phyloP scores from a whole-genome alignment of 2,888 invertebrate species.

The Chrysotoxum bicinctum region DNA sequence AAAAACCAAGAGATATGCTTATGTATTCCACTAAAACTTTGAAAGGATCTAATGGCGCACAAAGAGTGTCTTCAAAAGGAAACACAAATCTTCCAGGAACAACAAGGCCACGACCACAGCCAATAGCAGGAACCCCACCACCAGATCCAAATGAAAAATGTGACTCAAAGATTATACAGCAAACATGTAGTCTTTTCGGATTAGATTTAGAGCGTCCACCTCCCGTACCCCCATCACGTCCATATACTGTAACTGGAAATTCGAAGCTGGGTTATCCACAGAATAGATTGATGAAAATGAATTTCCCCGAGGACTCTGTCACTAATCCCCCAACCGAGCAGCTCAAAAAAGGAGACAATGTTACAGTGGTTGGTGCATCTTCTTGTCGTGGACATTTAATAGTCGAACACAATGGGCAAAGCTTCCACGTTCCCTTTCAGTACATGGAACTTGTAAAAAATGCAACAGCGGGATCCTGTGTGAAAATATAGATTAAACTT shows the following conservation, averaged over 20 bases:
- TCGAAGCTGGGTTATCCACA: constrained; percentile 96
- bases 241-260: constrained; percentile 94
- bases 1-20: constrained; percentile 75
- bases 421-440: constrained; percentile 91
- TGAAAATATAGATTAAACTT: constrained; percentile 74
- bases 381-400: constrained; percentile 92
- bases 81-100: constrained; percentile 81
- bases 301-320: constrained; percentile 86
- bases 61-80: constrained; percentile 79
- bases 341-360: constrained; percentile 91
- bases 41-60: constrained; percentile 78
- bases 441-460: constrained; percentile 87
- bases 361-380: constrained; percentile 94
- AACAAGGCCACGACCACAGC: constrained; percentile 92
- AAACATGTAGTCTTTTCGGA: constrained; percentile 94
- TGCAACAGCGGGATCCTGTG: constrained; percentile 73
- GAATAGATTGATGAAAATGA: constrained; percentile 94
- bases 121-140: constrained; percentile 94
- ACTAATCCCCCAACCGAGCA: constrained; percentile 81
- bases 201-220: constrained; percentile 95
- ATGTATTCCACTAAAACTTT: constrained; percentile 75
- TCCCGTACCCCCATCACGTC: constrained; percentile 93
- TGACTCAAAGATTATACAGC: constrained; percentile 93
- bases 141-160: constrained; percentile 92
- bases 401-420: constrained; percentile 90